Conservation (phyloP, 1,140 invertebrate genomes). For the Diorhabda sublineata region DNA sequence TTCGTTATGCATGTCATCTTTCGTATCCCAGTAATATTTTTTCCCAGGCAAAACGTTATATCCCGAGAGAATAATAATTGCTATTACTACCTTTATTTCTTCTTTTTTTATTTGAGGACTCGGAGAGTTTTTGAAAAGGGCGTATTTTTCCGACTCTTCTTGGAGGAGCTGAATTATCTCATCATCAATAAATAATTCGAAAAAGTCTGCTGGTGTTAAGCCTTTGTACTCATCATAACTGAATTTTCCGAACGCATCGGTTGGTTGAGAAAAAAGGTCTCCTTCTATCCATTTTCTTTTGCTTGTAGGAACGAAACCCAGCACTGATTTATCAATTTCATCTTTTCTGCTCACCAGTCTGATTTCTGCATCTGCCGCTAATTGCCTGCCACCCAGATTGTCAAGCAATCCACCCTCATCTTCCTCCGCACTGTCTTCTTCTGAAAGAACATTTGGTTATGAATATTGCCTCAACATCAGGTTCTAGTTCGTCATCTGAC, state of each 20-base stretch:
- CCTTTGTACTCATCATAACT: too few species aligned
- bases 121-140: conserved; percentile 5
- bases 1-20: conserved; percentile 39
- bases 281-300: too few species aligned
- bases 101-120: background rate
- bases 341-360: background rate
- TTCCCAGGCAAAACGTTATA: conserved; percentile 40
- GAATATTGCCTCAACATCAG: conserved; percentile 21
- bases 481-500: too few species aligned
- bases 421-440: conserved; percentile 32
- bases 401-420: conserved; percentile 27
- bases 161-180: background rate
- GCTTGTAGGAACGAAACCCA: too few species aligned
- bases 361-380: conserved; percentile 21
- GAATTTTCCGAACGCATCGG: too few species aligned
- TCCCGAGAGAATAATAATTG: conserved; percentile 23
- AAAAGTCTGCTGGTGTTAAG: background rate
- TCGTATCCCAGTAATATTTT: conserved; percentile 39
- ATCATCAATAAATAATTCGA: conserved; percentile 9
- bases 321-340: too few species aligned
- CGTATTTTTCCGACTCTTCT: background rate
- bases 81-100: conserved; percentile 1
- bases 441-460: conserved; percentile 18
- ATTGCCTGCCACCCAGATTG: conserved; percentile 26
- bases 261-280: too few species aligned